Conservation (phyloP, 2,888 invertebrate species). For the Melieria omissa region DNA sequence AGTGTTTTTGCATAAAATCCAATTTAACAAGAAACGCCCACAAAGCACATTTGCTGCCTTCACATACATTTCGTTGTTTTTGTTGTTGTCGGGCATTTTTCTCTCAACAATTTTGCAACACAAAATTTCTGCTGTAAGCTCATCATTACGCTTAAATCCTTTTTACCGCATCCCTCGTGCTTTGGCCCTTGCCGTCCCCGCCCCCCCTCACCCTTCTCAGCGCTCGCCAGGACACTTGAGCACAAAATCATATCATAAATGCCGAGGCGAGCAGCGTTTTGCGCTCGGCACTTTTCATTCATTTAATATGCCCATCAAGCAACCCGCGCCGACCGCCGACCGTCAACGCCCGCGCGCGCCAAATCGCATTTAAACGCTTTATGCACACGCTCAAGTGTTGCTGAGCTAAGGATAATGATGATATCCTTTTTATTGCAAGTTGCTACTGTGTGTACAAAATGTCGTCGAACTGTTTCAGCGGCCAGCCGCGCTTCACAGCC, state of each 20-base stretch:
- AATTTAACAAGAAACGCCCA: slow-evolving; percentile 34
- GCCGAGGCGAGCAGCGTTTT: slow-evolving; percentile 20
- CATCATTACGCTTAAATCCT: too few species aligned
- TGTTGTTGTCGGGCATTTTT: too few species aligned
- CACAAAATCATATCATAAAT: slow-evolving; percentile 27
- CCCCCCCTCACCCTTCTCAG: too few species aligned
- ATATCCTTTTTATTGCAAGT: slow-evolving; percentile 46
- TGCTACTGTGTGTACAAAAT: slow-evolving; percentile 37
- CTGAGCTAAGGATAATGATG: slow-evolving; percentile 51
- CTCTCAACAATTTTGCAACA: too few species aligned
- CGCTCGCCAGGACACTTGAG: neutral
- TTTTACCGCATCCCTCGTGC: too few species aligned
- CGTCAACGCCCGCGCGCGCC: neutral
- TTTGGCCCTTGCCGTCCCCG: too few species aligned
- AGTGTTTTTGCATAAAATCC: slow-evolving; percentile 40
- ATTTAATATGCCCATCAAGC: slow-evolving; percentile 7
- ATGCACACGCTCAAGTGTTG: slow-evolving; percentile 48
- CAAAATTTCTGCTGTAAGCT: too few species aligned
- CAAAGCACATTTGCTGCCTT: slow-evolving; percentile 1
- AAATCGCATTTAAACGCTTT: slow-evolving; percentile 48
- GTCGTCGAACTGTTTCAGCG: slow-evolving; percentile 46
- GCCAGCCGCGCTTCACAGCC: slow-evolving; percentile 8
- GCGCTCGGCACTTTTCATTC: slow-evolving; percentile 28
- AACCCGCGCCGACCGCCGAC: neutral
- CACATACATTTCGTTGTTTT: too few species aligned